Conservation (phyloP, 1,140 invertebrate species). For the Tenebrio molitor region DNA sequence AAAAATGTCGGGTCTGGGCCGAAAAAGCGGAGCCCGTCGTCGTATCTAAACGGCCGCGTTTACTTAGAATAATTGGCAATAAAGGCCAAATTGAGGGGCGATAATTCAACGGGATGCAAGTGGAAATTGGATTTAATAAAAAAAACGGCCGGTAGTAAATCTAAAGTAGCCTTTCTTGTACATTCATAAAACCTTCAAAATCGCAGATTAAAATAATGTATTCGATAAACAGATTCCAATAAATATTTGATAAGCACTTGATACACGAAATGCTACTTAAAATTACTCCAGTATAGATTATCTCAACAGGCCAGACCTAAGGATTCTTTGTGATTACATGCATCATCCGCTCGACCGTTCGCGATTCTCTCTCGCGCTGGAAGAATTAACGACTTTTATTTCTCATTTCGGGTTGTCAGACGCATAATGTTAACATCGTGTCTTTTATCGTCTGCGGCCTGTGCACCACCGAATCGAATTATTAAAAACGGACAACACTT, state of each 20-base stretch:
- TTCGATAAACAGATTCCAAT: conserved; percentile 62
- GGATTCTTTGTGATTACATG: conserved; percentile 48
- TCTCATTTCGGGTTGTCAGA: conserved; percentile 48
- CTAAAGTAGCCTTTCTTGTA: conserved; percentile 56
- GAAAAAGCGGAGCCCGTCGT: neutral
- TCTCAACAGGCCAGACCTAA: conserved; percentile 48
- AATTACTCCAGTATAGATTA: conserved; percentile 61
- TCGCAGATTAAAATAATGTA: conserved; percentile 61
- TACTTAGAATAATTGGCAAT: conserved; percentile 47
- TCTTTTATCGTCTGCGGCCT: conserved; percentile 48
- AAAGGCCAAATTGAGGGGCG: conserved; percentile 46
- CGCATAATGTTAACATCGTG: conserved; percentile 54
- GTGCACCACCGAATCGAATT: conserved; percentile 11
- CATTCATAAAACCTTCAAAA: conserved; percentile 61
- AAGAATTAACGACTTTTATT: conserved; percentile 45
- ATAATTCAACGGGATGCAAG: conserved; percentile 49
- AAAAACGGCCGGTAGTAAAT: conserved; percentile 52
- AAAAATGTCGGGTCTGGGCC: neutral
- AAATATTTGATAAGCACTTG: conserved; percentile 62
- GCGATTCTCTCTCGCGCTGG: conserved; percentile 24
- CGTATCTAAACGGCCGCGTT: conserved; percentile 46
- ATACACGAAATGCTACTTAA: conserved; percentile 63
- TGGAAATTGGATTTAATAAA: conserved; percentile 57
- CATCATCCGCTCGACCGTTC: conserved; percentile 37
- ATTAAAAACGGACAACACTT: conserved; percentile 22